Base-by-base conservation (phyloP, 2,888 invertebrate genomes). In the Harpalus rubripes region DNA sequence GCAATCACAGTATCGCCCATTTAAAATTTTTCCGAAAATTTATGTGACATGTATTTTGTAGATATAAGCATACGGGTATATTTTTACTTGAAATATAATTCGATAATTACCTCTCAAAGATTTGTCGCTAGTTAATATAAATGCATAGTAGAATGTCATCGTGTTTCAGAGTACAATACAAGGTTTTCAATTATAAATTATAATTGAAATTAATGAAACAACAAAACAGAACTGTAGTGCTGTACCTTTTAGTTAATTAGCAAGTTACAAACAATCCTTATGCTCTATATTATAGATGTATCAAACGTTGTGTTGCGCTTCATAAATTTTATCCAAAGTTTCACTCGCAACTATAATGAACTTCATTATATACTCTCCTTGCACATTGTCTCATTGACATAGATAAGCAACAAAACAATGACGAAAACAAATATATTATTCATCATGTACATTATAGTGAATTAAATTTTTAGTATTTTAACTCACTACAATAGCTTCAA, bases 121-220 rank as follows among this genome's bases (percentile, higher is more conserved):
- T 56, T 56, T n/a, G 10, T 56, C 10, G 10, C 15, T 8, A 16
- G 61, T 61, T 16, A 61, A 61, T 61, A 16, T 18, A 61, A 16
- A 61, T n/a, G 12, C 2, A 7, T 12, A n/a, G 12, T n/a, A 61
- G 15, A 32, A 18, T 44, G 44, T 26, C 18, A 12, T 22, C 7
- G 7, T 18, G 16, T 16, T 44, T 74, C 8, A 41, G 72, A 74
- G 18, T 44, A 32, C 68, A 18, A 18, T n/a, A 26, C 68, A 39
- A 74, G 44, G 44, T 74, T 44, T 74, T 74, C 72, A 74, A 74
- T 74, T 74, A 74, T 74, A 74, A 74, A 41, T 74, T 74, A 74
- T 74, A 74, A 74, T 74, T 74, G 72, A 41, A 41, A 74, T 74
- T 74, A 74, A 74, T 74, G 72, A 18, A 44, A 74, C 72, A 74